phyloP scores from a whole-genome alignment of 2,797 vertebrate species.

The Gymnodraco acuticeps region DNA sequence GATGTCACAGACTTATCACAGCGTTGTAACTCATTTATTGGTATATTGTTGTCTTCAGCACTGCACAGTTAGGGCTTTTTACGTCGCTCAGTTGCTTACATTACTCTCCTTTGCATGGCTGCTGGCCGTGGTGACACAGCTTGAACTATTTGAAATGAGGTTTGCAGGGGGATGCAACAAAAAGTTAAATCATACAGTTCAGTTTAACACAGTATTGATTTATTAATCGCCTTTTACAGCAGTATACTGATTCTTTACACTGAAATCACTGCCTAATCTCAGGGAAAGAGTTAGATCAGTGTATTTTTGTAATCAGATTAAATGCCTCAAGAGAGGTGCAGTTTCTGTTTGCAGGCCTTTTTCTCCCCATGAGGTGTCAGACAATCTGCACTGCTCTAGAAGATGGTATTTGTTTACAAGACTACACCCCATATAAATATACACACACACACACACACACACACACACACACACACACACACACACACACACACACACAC shows the following conservation, averaged over 20 bases:
- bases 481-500: no score
- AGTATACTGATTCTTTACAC: constrained; percentile 71
- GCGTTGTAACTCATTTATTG: constrained; percentile 27
- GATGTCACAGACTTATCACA: constrained; percentile 41
- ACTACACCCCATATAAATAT: constrained; percentile 35
- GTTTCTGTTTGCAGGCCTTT: constrained; percentile 60
- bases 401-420: constrained; percentile 79
- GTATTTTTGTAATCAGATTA: constrained; percentile 79
- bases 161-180: constrained; percentile 27
- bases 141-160: constrained; percentile 45
- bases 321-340: constrained; percentile 64
- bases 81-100: constrained; percentile 57
- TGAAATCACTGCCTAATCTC: constrained; percentile 86
- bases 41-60: constrained; percentile 48
- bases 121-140: constrained; percentile 42
- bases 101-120: constrained; percentile 65
- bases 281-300: constrained; percentile 85
- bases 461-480: no score
- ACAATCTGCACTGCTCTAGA: constrained; percentile 71
- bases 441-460: neutral
- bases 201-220: constrained; percentile 42
- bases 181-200: constrained; percentile 50
- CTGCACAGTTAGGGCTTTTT: constrained; percentile 27
- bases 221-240: constrained; percentile 58
- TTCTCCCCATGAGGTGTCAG: constrained; percentile 56